Evolutionary conservation across 2,113 vertebrate species (phyloP), one percentile per base, ranked within the genome.

Genomic region (Eubucco bourcierii): DNA sequence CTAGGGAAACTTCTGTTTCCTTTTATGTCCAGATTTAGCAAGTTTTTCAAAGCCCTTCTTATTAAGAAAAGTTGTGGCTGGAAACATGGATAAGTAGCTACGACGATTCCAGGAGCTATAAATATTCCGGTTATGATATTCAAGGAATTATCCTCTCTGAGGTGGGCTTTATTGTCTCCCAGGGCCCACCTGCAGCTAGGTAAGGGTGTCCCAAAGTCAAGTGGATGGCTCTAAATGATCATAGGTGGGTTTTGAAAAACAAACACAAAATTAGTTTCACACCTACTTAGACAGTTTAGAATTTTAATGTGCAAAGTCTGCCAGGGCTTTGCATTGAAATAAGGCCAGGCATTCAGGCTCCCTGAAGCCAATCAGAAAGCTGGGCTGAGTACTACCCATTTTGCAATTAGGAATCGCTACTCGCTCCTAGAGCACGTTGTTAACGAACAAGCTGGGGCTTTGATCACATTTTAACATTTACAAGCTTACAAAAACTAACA

Each of bases 31-130:
- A 96, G 96, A 97, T 98, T 98, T 97, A 97, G 96, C 95, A 97
- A 96, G 97, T 95, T 96, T 98, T 98, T 98, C 97, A 98, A 98
- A 98, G 96, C 97, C 96, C 97, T 97, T 98, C 97, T 98, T 98
- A 98, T 98, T 98, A 97, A 97, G 97, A 97, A 97, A 97, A 96
- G 95, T 97, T 96, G 96, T 92, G 96, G 96, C 97, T 98, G 97
- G 97, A 97, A 98, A 97, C 96, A 96, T 93, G 96, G 97, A 97
- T 98, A 97, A 98, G 96, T 97, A 97, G 95, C 90, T 97, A 96
- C 95, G 97, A 94, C 78, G 96, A 94, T 97, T 98, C 95, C 96
- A 97, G 96, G 96, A 97, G 86, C 95, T 97, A 96, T 98, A 98
- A 98, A 97, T 98, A 98, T 96, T 97, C 94, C 90, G 80, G 88